Base-by-base conservation (phyloP, 1,140 invertebrate genomes). In the Drosophila bocki region DNA sequence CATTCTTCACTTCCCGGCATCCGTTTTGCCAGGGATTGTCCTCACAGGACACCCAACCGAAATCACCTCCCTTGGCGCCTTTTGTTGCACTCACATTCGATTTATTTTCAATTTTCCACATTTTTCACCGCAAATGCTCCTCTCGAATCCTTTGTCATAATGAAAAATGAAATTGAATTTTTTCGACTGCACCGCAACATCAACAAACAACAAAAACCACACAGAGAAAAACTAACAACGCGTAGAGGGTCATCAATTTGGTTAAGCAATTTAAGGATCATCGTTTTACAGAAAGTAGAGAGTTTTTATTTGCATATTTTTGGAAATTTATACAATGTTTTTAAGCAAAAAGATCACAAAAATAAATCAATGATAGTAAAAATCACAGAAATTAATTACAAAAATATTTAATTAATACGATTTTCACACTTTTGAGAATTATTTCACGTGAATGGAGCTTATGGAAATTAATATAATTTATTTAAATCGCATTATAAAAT, bases 81-180 rank as follows among this genome's bases (percentile, higher is more conserved):
- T 88, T 88, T 88, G 85, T 88, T 88, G 85, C 85, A 90, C 70
- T 90, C 85, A 84, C 82, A 91, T 90, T 90, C 86, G 86, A 91
- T 90, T 90, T 90, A 90, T 91, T 90, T 90, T 90, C 86, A 90
- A 90, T 90, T 90, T 90, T 90, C 78, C 82, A 85, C 86, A 90
- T 80, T 90, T 91, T 90, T 80, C 78, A 90, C 78, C 78, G 64
- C 85, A 79, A 69, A 53, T 39, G 61, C 70, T 75, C 51, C 39
- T 45, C 58, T 48, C 58, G 64, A 72, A 61, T 79, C 69, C 84
- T 82, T 71, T 77, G 67, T 80, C 81, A 85, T 85, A 91, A 85
- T 91, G 88, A 87, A 91, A 91, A 91, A 91, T 88, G 80, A 88
- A 91, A 91, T 91, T 91, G 83, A 88, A 88, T 91, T 90, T 91